Conservation (phyloP, 2,888 invertebrate species). For the Busseola fusca region DNA sequence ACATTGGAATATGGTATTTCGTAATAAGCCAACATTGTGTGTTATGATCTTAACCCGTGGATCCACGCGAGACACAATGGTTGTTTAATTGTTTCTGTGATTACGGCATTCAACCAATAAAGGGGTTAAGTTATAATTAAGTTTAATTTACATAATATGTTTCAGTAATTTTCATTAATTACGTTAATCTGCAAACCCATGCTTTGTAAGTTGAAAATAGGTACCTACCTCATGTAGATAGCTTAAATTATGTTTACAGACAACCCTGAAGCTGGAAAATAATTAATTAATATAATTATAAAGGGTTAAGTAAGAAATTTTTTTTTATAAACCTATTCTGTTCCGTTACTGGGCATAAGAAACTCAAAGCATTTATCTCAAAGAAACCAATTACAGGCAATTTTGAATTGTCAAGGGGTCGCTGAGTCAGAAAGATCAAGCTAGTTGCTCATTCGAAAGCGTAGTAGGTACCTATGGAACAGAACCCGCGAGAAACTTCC, state of each 20-base stretch:
- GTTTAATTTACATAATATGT: neutral
- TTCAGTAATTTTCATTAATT: conserved; percentile 23
- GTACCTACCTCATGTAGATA: neutral
- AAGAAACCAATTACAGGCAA: too few relatives aligned
- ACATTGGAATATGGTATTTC: neutral
- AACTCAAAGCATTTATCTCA: too few relatives aligned
- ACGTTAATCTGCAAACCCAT: conserved; percentile 7
- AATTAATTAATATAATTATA: too few relatives aligned
- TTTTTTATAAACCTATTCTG: too few relatives aligned
- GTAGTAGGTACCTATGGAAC: too few relatives aligned
- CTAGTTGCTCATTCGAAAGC: too few relatives aligned
- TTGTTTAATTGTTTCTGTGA: neutral
- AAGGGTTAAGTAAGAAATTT: too few relatives aligned
- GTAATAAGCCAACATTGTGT: conserved; percentile 2
- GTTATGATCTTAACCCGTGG: neutral
- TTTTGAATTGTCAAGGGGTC: too few relatives aligned
- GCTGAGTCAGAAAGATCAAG: too few relatives aligned
- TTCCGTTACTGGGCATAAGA: too few relatives aligned
- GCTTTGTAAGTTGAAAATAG: conserved; percentile 32
- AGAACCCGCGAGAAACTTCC: too few relatives aligned
- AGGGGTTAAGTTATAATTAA: neutral
- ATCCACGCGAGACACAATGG: neutral
- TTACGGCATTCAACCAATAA: neutral
- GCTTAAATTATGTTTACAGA: conserved; percentile 9
- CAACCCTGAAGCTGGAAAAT: neutral